phyloP scores from a whole-genome alignment of 2,888 invertebrate genomes.

The Tenthredo scrophulariae region DNA sequence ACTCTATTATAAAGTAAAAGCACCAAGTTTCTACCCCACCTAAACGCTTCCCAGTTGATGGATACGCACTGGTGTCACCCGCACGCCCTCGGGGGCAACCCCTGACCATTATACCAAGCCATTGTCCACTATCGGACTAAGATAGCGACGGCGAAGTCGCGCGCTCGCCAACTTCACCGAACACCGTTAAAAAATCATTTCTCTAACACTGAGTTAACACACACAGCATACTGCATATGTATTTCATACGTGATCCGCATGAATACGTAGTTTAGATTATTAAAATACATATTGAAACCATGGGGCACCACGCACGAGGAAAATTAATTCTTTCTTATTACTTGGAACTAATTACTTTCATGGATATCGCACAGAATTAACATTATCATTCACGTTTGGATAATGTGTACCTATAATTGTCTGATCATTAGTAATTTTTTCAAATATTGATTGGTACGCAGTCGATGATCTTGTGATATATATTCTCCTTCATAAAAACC shows the following conservation, averaged over 20 bases:
- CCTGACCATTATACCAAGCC: slow-evolving; percentile 77
- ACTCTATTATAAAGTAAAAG: slow-evolving; percentile 73
- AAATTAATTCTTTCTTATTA: no score
- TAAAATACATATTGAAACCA: background rate
- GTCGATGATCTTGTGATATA: no score
- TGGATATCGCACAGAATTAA: no score
- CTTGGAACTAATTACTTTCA: no score
- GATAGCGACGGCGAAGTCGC: slow-evolving; percentile 69
- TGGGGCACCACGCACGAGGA: no score
- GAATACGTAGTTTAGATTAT: background rate
- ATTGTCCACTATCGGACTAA: slow-evolving; percentile 77
- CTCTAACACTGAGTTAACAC: slow-evolving; percentile 56
- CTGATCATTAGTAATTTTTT: no score
- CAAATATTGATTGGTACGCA: no score
- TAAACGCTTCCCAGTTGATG: slow-evolving; percentile 69
- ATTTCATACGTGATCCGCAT: background rate
- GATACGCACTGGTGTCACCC: slow-evolving; percentile 76
- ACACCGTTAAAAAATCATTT: slow-evolving; percentile 76
- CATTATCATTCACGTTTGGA: no score
- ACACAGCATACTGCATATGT: background rate
- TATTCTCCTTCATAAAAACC: no score
- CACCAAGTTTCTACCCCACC: slow-evolving; percentile 59
- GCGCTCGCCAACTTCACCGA: slow-evolving; percentile 60
- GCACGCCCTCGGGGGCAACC: slow-evolving; percentile 73
- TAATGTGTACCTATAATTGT: no score